Conservation (phyloP, 2,113 vertebrate species). For the Indicator indicator region DNA sequence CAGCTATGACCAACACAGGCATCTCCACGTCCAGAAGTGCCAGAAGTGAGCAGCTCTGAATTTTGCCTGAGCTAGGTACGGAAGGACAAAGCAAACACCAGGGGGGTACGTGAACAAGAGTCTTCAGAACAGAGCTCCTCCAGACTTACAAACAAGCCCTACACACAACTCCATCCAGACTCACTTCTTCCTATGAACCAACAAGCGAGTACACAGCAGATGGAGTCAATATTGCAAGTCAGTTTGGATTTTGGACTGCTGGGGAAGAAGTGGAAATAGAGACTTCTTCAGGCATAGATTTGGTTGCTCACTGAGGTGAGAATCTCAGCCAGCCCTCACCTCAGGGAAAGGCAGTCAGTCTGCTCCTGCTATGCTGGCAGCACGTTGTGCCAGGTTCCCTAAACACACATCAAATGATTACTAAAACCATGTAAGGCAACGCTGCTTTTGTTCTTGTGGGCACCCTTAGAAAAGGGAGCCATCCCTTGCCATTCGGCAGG, state of each 20-base stretch:
- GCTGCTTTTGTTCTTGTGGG: neutral
- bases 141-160: neutral
- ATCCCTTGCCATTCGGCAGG: neutral
- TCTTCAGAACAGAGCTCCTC: neutral
- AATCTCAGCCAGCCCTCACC: neutral
- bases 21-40: accelerated
- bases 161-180: neutral
- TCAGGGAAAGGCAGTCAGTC: neutral
- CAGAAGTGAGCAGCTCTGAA: neutral
- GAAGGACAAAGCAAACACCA: neutral
- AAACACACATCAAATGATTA: neutral
- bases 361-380: neutral
- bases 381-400: neutral
- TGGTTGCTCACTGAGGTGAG: neutral
- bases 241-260: accelerated
- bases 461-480: neutral
- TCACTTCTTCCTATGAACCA: neutral
- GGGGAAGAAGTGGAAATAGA: neutral
- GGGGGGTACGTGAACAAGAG: accelerated
- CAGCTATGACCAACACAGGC: neutral
- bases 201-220: accelerated
- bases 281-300: neutral
- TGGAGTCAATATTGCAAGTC: accelerated
- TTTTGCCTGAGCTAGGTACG: accelerated
- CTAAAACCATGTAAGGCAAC: neutral